Base-by-base conservation (phyloP, 2,888 invertebrate genomes). In the Catocala fraxini region DNA sequence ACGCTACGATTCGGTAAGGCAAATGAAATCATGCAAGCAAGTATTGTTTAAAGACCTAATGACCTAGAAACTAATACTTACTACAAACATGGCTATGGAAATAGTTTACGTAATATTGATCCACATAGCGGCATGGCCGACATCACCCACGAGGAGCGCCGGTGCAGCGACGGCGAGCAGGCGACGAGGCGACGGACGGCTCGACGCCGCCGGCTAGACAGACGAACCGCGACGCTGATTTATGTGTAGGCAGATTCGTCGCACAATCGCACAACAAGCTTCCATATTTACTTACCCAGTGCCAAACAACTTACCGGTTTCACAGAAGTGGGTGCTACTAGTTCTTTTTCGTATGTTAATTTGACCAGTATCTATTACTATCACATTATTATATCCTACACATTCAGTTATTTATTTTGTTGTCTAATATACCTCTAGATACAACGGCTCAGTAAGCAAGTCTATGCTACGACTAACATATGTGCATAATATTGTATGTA, bases 261-360 rank as follows among this genome's bases (percentile, higher is more conserved):
- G 84, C 89, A 89, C 87, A 88, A 87, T 84, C 86, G 78, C 78
- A 68, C 79, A 83, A 87, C 93, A 92, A 91, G 90, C 90, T 92
- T 90, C 92, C 93, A 92, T 93, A 93, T 93, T 92, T 89, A 93
- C 89, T 86, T 86, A 88, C 82, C 85, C 85, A 84, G 84, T 84
- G 88, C 85, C 89, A 88, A 88, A 87, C 86, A 86, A 71, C 75
- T 87, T 92, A 92, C 92, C 92, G 92, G 93, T 93, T 91, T 85
- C 81, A 80, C 83, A 80, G 80, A 91, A 90, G 93, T 92, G 92
- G 93, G 93, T 81, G 92, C 87, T 80, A 84, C 86, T 84, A 81
- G 84, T 84, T 89, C 84, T 84, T 86, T 88, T 89, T 87, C 84
- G 75, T 89, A 89, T 89, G 89, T 79, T 85, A 88, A 90, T 89